phyloP scores from a whole-genome alignment of 2,797 vertebrate species.

The Halcyon badia region DNA sequence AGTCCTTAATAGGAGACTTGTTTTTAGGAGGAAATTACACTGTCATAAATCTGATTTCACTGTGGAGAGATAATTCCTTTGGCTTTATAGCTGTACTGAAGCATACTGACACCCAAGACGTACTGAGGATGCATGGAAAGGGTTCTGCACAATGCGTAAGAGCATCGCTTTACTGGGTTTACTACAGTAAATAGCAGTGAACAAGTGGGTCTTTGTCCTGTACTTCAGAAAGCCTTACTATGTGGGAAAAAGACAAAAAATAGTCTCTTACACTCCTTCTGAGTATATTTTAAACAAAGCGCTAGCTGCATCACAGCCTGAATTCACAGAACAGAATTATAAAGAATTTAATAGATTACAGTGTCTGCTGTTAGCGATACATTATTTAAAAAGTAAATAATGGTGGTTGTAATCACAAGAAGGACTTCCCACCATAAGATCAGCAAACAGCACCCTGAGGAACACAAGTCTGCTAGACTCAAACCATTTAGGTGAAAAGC shows the following conservation, averaged over 20 bases:
- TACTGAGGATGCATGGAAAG: neutral
- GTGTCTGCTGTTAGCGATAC: neutral
- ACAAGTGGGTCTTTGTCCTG: neutral
- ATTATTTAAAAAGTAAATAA: neutral
- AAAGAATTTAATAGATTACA: neutral
- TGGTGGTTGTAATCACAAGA: neutral
- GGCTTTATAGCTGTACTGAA: neutral
- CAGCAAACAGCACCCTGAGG: accelerated
- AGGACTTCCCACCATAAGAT: neutral
- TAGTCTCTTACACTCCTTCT: neutral
- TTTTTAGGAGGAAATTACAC: neutral
- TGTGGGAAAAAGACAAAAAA: neutral
- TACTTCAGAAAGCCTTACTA: neutral
- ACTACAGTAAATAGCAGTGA: neutral
- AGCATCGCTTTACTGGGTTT: neutral
- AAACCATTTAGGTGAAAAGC: neutral
- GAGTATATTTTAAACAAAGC: neutral
- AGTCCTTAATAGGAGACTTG: neutral
- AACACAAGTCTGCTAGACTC: neutral
- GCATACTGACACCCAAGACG: neutral
- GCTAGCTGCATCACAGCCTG: neutral
- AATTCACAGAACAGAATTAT: neutral
- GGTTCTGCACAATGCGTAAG: neutral
- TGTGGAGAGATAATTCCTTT: neutral
- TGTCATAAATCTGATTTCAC: neutral